phyloP scores from a whole-genome alignment of 1,140 invertebrate species.

The Procambarus virginalis region DNA sequence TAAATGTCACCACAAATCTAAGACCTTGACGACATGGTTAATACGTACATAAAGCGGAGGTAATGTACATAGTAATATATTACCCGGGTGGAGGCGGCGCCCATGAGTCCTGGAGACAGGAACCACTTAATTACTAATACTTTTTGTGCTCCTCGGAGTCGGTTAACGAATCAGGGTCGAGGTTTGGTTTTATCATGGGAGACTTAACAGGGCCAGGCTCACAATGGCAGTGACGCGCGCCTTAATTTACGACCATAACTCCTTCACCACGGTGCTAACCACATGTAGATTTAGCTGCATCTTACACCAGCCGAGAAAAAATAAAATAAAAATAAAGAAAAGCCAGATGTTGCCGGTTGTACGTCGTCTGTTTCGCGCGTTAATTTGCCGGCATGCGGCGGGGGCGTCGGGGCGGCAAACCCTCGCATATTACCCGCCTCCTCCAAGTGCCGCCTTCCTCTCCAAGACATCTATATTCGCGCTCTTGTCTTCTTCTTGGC shows the following conservation, averaged over 20 bases:
- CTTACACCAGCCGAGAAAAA: neutral
- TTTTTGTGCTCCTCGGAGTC: neutral
- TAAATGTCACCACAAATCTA: conserved; percentile 9
- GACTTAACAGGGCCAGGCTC: conserved; percentile 1
- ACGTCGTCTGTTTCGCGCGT: conserved; percentile 61
- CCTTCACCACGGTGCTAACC: conserved; percentile 35
- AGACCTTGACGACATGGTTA: conserved; percentile 6
- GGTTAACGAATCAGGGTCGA: conserved; percentile 7
- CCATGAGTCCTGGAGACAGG: neutral
- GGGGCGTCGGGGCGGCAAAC: conserved; percentile 41
- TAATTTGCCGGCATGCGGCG: conserved; percentile 64
- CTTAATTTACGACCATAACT: conserved; percentile 51
- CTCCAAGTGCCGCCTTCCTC: neutral
- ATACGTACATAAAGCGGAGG: conserved; percentile 11
- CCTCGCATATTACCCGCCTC: neutral
- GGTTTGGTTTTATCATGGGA: conserved; percentile 23
- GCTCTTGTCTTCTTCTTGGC: neutral
- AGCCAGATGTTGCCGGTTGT: conserved; percentile 36
- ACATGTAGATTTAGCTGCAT: conserved; percentile 63
- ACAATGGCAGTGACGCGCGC: conserved; percentile 32
- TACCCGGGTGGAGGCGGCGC: conserved; percentile 9
- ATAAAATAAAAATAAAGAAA: neutral
- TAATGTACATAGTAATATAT: neutral
- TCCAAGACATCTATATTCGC: neutral
- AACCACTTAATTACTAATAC: conserved; percentile 21